phyloP scores from a whole-genome alignment of 2,888 invertebrate species.

The Ectropis crepuscularia region DNA sequence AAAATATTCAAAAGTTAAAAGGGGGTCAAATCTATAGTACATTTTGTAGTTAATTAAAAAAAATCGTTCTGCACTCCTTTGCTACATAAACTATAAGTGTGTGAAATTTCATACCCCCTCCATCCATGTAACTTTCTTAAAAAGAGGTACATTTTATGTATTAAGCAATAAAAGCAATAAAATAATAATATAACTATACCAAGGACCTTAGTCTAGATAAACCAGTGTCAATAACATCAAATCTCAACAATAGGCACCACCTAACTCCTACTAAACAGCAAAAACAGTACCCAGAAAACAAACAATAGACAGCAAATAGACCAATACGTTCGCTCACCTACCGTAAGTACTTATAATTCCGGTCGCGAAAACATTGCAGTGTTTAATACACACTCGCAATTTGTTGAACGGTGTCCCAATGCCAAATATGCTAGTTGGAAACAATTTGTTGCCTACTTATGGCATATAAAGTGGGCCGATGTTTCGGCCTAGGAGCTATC shows the following conservation, averaged over 20 bases:
- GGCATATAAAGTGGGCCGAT: slow-evolving; percentile 73
- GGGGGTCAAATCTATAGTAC: too few species aligned
- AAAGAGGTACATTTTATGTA: too few species aligned
- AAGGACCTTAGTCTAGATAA: slow-evolving; percentile 4
- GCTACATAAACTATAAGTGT: too few species aligned
- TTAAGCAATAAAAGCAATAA: too few species aligned
- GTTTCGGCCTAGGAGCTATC: slow-evolving; percentile 34
- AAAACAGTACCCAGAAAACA: slow-evolving; percentile 20
- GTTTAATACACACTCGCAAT: slow-evolving; percentile 76
- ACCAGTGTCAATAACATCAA: slow-evolving; percentile 20
- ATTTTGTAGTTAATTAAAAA: too few species aligned
- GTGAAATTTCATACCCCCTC: too few species aligned
- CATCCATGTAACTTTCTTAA: too few species aligned
- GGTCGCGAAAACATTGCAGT: slow-evolving; percentile 61
- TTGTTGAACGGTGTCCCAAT: slow-evolving; percentile 70
- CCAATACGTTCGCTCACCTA: slow-evolving; percentile 4
- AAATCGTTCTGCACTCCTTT: too few species aligned
- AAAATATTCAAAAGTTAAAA: too few species aligned
- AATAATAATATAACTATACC: too few species aligned
- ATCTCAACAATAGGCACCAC: slow-evolving; percentile 22
- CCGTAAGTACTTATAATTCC: slow-evolving; percentile 56
- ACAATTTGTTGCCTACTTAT: slow-evolving; percentile 74
- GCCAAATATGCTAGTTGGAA: slow-evolving; percentile 77
- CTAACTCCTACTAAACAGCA: slow-evolving; percentile 20
- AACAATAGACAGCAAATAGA: slow-evolving; percentile 23